These are phyloP conservation scores for Ictalurus punctatus DNA, from an alignment of 2,113 vertebrate genomes.

Conservation along the genomic window DNA sequence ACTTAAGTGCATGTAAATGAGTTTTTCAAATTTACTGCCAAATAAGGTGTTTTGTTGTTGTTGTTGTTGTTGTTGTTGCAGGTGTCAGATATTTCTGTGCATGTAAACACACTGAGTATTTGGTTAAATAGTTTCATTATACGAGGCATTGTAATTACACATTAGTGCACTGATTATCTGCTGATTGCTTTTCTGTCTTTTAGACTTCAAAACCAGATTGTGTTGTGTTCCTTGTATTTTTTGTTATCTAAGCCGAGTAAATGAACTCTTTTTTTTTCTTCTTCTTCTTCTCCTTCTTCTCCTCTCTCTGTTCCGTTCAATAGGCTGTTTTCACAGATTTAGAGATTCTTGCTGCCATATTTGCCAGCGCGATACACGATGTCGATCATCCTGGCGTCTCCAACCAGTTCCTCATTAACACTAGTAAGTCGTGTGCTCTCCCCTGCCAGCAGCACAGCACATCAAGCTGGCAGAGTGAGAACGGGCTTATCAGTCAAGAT, in stretches of 20 bases:
- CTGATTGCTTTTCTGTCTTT: background rate
- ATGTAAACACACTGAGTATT: background rate
- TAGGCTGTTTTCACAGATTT: conserved; percentile 98
- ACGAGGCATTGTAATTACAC: background rate
- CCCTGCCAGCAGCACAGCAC: background rate
- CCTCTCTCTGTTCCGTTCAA: conserved; percentile 44
- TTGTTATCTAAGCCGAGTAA: background rate
- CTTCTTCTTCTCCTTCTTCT: conserved; percentile 30
- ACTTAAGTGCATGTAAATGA: background rate
- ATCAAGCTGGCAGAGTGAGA: conserved; percentile 29
- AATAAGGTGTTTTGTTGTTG: too few relatives aligned
- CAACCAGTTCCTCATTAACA: conserved; percentile 99
- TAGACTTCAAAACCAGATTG: background rate
- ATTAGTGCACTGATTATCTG: background rate
- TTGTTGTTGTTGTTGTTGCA: too few relatives aligned
- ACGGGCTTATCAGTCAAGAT: conserved; percentile 37
- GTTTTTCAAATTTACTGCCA: background rate
- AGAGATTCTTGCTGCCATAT: conserved; percentile 98
- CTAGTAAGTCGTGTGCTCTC: conserved; percentile 82
- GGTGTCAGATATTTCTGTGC: background rate
- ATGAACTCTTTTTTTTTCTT: conserved; percentile 7
- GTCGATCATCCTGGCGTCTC: conserved; percentile 99
- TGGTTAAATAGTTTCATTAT: background rate
- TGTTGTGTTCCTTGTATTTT: background rate
- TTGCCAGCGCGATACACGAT: conserved; percentile 98